Percentiles rank a stretch among this genome's conserved stretches.
phyloP scores from a whole-genome alignment of 2,888 invertebrate genomes.

The Phymatocera aterrima region DNA sequence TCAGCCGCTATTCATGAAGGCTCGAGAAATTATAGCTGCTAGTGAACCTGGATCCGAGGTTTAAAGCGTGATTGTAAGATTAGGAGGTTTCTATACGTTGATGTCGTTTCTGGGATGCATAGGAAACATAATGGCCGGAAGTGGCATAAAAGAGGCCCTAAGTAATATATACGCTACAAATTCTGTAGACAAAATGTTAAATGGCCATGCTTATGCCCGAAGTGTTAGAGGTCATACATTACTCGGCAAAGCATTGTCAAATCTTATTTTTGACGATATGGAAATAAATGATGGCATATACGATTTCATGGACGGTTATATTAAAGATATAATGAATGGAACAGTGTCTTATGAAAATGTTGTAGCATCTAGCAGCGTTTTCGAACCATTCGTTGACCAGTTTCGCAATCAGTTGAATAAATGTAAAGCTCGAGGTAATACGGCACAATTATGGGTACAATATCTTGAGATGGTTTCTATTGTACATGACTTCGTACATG shows the following conservation, averaged over 20 bases:
- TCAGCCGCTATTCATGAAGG: slow-evolving; percentile 58
- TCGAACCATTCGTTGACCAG: neutral
- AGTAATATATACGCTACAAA: slow-evolving; percentile 3
- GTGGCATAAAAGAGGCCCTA: slow-evolving; percentile 26
- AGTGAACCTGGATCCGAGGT: neutral
- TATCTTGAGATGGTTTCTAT: slow-evolving; percentile 61
- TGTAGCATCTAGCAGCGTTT: neutral
- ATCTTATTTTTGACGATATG: no score
- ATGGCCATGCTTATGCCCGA: no score
- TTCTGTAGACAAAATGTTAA: no score
- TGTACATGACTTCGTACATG: slow-evolving; percentile 62
- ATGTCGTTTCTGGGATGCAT: slow-evolving; percentile 8
- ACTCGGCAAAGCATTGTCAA: no score
- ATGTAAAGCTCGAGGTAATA: slow-evolving; percentile 46
- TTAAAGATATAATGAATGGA: no score
- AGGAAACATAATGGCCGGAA: slow-evolving; percentile 28
- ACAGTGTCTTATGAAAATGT: no score
- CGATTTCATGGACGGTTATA: neutral
- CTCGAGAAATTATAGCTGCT: slow-evolving; percentile 52
- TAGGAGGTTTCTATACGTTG: neutral
- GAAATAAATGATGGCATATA: neutral
- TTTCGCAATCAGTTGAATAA: neutral
- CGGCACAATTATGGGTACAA: slow-evolving; percentile 57
- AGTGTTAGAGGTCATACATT: no score
- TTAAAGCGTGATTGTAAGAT: slow-evolving; percentile 47